Evolutionary conservation across 2,888 invertebrate genomes (phyloP).

Genomic region (Cremastinae sp.): DNA sequence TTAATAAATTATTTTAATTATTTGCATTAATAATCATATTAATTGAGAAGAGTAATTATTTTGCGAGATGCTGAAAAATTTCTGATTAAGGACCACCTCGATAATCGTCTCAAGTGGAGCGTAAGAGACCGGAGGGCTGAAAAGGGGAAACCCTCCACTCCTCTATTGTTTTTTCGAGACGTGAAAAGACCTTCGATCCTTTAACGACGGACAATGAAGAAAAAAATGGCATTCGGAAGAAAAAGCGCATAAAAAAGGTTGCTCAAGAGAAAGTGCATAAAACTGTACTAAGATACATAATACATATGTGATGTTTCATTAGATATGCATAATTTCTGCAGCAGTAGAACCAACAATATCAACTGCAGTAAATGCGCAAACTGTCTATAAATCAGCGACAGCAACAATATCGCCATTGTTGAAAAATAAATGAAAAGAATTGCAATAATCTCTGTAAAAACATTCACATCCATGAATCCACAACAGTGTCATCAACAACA

Average conservation of each 20-base stretch:
- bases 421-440: too few species aligned
- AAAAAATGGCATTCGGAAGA: conserved; percentile 43
- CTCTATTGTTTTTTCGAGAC: conserved; percentile 10
- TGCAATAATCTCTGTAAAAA: too few species aligned
- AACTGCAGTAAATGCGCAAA: too few species aligned
- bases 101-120: conserved; percentile 26
- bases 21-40: not conserved
- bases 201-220: conserved; percentile 23
- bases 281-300: not conserved
- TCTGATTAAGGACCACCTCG: conserved; percentile 36
- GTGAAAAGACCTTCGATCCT: conserved; percentile 32
- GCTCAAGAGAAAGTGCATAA: not conserved
- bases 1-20: too few species aligned
- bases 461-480: too few species aligned
- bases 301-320: too few species aligned
- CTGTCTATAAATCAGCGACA: too few species aligned
- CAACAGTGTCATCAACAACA: too few species aligned
- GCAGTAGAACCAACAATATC: too few species aligned
- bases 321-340: too few species aligned
- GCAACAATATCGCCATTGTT: too few species aligned
- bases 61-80: conserved; percentile 17
- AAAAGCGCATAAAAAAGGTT: not conserved
- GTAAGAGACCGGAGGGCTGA: conserved; percentile 22
- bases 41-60: conserved; percentile 31
- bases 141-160: conserved; percentile 25